Percentiles rank a stretch among this genome's conserved stretches.
These are phyloP conservation scores for Pogonomyrmex californicus DNA, from an alignment of 1,140 invertebrate genomes.

Conservation along the genomic window DNA sequence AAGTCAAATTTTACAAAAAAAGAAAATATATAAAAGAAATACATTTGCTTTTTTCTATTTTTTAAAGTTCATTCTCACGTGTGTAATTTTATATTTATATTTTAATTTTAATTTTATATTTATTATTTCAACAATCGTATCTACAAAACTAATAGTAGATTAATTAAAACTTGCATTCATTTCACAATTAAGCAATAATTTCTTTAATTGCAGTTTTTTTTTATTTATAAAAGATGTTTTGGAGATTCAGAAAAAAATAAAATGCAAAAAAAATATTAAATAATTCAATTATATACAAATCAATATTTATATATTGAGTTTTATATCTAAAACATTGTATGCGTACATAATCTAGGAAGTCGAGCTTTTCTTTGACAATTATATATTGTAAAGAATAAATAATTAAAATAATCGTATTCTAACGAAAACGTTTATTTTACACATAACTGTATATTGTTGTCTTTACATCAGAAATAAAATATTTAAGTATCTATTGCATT, in stretches of 20 bases:
- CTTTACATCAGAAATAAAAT: conserved; percentile 62
- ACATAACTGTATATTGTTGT: conserved; percentile 39
- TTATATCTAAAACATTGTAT: neutral
- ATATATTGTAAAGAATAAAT: neutral
- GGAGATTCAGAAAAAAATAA: neutral
- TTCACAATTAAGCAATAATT: neutral
- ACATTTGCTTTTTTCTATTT: neutral
- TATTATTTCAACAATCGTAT: neutral
- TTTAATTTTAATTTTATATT: too few relatives aligned
- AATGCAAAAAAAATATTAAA: neutral
- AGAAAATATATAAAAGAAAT: too few relatives aligned
- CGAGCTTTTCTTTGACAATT: neutral
- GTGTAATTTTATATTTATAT: neutral
- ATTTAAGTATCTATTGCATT: conserved; percentile 42
- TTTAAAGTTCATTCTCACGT: neutral
- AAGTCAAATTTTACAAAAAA: too few relatives aligned
- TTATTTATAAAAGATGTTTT: neutral
- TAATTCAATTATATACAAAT: neutral
- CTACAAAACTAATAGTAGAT: neutral
- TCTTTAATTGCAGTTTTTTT: neutral
- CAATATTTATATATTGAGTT: neutral
- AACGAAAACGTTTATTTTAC: conserved; percentile 15
- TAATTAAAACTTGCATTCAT: neutral
- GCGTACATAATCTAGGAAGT: neutral
- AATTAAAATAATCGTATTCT: conserved; percentile 25